A percentile compares a stretch with the other conserved stretches of the same genome.
Evolutionary conservation across 2,888 invertebrate species (phyloP).

Genomic region (Eugnorisma glareosa): DNA sequence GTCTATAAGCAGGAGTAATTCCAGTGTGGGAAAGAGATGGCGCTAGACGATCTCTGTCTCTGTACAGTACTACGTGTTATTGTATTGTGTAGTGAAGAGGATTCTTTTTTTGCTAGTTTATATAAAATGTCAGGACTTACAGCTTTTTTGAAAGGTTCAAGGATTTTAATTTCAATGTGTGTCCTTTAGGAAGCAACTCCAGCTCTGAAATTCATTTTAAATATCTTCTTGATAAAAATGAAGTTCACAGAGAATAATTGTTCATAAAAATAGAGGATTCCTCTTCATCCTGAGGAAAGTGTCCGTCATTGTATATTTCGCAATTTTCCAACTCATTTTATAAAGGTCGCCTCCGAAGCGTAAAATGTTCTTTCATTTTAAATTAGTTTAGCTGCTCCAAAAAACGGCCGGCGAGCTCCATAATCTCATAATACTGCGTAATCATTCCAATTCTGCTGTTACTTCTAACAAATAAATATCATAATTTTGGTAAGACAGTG

Average conservation of each 20-base stretch:
- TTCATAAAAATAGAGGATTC: constrained; percentile 57
- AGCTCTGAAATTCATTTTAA: constrained; percentile 1
- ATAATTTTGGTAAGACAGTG: constrained; percentile 45
- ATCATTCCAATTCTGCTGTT: constrained; percentile 65
- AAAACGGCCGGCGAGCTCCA: constrained; percentile 64
- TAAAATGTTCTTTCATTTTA: constrained; percentile 75
- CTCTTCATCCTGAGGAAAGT: constrained; percentile 55
- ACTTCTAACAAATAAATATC: constrained; percentile 65
- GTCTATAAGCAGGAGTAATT: too few relatives aligned
- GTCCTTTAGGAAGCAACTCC: background rate
- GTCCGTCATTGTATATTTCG: constrained; percentile 70
- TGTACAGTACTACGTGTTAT: too few relatives aligned
- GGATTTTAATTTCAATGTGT: background rate
- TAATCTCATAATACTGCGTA: constrained; percentile 66
- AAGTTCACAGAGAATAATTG: constrained; percentile 41
- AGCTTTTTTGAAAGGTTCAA: background rate
- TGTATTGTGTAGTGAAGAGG: too few relatives aligned
- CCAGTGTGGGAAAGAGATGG: too few relatives aligned
- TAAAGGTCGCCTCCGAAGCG: constrained; percentile 70
- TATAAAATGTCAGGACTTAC: background rate
- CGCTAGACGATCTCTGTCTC: too few relatives aligned
- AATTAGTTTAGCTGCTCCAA: constrained; percentile 70
- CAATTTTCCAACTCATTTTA: constrained; percentile 75
- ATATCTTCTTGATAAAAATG: constrained; percentile 4
- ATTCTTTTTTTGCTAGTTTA: too few relatives aligned